Base-by-base conservation (phyloP, 2,797 vertebrate genomes). In the Lacerta bilineata region DNA sequence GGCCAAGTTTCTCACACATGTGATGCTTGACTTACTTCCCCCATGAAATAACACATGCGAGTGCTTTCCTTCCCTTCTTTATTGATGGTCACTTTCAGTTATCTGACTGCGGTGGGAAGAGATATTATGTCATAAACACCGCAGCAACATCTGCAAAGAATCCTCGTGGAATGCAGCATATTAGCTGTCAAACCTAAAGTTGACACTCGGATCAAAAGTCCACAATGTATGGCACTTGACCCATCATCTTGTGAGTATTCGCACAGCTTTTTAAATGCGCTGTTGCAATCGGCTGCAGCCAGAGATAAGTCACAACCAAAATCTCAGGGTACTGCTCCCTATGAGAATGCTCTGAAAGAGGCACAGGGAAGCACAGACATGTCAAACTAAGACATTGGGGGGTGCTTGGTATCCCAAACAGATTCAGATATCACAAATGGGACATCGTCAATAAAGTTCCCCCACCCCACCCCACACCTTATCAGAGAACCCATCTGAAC, bases 11-110 rank as follows among this genome's bases (percentile, higher is more conserved):
- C 93, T 95, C 91, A 89, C 94, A 90, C 90, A 87, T 92, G 95
- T 95, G 96, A 97, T 94, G 96, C 95, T 97, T 95, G 95, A 96
- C 92, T 97, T 97, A 92, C 93, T 96, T 95, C 96, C 95, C 96
- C 95, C 94, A 94, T 96, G 95, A 96, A 96, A 95, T 96, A 96
- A 93, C 95, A 93, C 92, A 94, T 92, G 93, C 77, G 91, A 94
- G 87, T 25, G 8, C 76, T 95, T 95, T 86, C 80, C 55, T 80
- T 87, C 92, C 82, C 66, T 85, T 93, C 92, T 91, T 93, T 95
- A 91, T 83, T 39, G 80, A 94, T 92, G 93, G 91, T 93, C 94
- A 91, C 92, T 97, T 95, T 91, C 92, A 95, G 93, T 95, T 95
- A 95, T 95, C 94, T 93, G 89, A 94, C 89, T 74, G 83, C 23